Conservation (phyloP, 2,888 invertebrate genomes). For the Limenitis camilla region DNA sequence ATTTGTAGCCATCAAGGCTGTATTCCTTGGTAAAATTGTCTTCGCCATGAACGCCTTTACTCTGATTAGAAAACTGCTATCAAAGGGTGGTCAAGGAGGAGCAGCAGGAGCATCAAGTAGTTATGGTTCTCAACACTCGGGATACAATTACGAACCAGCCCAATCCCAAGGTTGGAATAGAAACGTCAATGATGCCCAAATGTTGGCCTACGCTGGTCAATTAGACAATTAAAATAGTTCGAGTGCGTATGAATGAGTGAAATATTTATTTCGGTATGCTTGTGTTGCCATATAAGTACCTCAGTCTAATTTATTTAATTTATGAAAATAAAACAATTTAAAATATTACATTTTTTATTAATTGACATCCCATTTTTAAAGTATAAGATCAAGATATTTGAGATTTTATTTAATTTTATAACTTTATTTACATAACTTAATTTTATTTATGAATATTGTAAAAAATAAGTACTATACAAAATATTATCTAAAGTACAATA, state of each 20-base stretch:
- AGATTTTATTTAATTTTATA: too few species aligned
- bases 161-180: slow-evolving; percentile 78
- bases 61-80: slow-evolving; percentile 78
- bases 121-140: slow-evolving; percentile 76
- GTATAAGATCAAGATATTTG: too few species aligned
- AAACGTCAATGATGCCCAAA: slow-evolving; percentile 77
- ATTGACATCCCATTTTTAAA: not conserved
- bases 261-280: slow-evolving; percentile 32
- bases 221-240: slow-evolving; percentile 36
- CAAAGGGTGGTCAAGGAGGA: slow-evolving; percentile 59
- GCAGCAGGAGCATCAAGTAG: slow-evolving; percentile 67
- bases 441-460: too few species aligned
- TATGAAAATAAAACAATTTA: slow-evolving; percentile 26
- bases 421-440: too few species aligned
- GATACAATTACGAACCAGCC: slow-evolving; percentile 70
- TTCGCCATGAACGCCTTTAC: slow-evolving; percentile 83
- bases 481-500: too few species aligned
- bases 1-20: slow-evolving; percentile 86
- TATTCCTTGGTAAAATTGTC: slow-evolving; percentile 89
- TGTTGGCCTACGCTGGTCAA: slow-evolving; percentile 78
- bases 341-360: slow-evolving; percentile 14
- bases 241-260: slow-evolving; percentile 36
- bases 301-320: slow-evolving; percentile 49
- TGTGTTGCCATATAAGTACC: slow-evolving; percentile 53
- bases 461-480: too few species aligned